These are phyloP conservation scores for Botia kubotai DNA, from an alignment of 2,797 vertebrate species.

Conservation along the genomic window DNA sequence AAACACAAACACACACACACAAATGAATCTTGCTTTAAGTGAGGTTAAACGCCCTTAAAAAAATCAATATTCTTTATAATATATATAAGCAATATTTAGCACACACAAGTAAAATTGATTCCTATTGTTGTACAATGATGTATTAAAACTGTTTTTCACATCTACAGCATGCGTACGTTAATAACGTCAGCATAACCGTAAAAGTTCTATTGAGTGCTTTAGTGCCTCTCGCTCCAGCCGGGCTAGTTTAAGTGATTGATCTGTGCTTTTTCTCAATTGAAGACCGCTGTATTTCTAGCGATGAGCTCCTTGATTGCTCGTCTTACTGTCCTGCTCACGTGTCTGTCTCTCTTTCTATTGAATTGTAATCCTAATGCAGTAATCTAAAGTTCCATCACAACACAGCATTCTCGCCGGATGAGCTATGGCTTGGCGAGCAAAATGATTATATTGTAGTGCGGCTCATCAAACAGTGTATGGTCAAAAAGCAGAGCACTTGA, in stretches of 20 bases:
- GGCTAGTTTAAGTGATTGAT: constrained; percentile 4
- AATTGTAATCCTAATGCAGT: constrained; percentile 58
- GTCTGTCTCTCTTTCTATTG: constrained; percentile 13
- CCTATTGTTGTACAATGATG: not conserved
- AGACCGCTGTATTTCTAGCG: constrained; percentile 19
- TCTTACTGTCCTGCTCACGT: not conserved
- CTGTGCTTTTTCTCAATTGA: not conserved
- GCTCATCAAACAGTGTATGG: constrained; percentile 73
- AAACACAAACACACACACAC: not conserved
- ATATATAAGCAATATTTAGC: not conserved
- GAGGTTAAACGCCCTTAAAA: not conserved
- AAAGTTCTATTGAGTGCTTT: not conserved
- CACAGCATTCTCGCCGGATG: constrained; percentile 59
- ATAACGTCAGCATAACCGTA: not conserved
- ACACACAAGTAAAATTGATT: not conserved
- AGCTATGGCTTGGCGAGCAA: constrained; percentile 63
- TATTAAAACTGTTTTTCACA: not conserved
- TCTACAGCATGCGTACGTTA: not conserved
- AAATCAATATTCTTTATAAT: not conserved
- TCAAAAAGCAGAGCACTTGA: constrained; percentile 78
- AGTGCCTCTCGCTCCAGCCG: not conserved
- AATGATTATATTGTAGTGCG: constrained; percentile 69
- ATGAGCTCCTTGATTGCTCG: not conserved
- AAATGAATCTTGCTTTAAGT: too few species aligned
- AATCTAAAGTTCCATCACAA: constrained; percentile 61